Base-by-base conservation (phyloP, 2,113 vertebrate species). In the Heptranchias perlo region DNA sequence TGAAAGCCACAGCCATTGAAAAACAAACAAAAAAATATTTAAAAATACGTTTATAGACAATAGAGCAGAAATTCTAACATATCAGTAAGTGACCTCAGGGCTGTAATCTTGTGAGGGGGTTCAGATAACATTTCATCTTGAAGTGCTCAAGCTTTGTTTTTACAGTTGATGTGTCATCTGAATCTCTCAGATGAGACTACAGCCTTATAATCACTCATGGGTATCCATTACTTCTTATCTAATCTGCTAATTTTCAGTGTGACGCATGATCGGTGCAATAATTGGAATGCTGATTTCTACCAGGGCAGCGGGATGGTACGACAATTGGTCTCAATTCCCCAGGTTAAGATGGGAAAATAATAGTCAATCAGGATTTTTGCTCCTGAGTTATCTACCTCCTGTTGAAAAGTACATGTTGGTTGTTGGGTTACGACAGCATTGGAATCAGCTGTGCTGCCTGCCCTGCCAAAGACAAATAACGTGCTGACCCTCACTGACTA, bases 271-370 rank as follows among this genome's bases (percentile, higher is more conserved):
- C 31, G 2, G 35, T 14, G n/a, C 89, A 61, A 61, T 35, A 92
- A 62, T n/a, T 92, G 35, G 16, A 14, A 92, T 92, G 54, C 21
- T 39, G n/a, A 39, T n/a, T 78, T 82, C 78, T 82, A 44, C 44
- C 78, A 82, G 58, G 31, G 7, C 58, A 62, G 35, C 39, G 18
- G 31, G 58, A n/a, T 39, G 61, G 18, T 6, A 39, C 0, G 16
- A 93, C 14, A 39, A 93, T 93, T 47, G 78, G 44, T 82, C 76
- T 44, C 18, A 47, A 4, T 82, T 39, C 58, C 61, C 64, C 58
- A 62, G 58, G 35, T 93, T 61, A 64, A 62, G 58, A 93, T n/a
- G 58, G 16, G n/a, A 93, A 93, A 91, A 91, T 91, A 58, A 91
- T 39, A 61, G 61, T 92, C 11, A 62, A 93, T 93, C 58, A n/a